These are phyloP conservation scores for Acheta domesticus DNA, from an alignment of 2,888 invertebrate species.

Conservation along the genomic window DNA sequence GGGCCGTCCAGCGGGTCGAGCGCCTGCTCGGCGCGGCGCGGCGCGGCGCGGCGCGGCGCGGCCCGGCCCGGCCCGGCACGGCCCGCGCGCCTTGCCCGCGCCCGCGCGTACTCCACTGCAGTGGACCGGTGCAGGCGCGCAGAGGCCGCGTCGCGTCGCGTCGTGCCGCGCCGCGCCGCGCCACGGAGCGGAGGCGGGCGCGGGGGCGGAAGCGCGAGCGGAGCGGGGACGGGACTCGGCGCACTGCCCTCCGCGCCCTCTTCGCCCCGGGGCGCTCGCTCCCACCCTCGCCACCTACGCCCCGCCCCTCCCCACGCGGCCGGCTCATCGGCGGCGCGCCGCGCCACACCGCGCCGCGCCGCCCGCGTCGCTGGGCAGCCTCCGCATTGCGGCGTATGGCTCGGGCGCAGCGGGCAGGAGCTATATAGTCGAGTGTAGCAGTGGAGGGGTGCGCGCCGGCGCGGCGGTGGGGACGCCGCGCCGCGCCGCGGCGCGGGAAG, in stretches of 20 bases:
- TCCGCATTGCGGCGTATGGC: conserved; percentile 33
- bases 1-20: background rate
- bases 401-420: background rate
- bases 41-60: background rate
- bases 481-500: background rate
- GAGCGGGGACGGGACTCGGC: too few relatives aligned
- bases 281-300: background rate
- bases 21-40: background rate
- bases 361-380: conserved; percentile 24
- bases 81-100: background rate
- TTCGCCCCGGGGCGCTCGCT: too few relatives aligned
- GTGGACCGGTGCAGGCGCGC: background rate
- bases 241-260: too few relatives aligned
- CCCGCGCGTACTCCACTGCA: background rate
- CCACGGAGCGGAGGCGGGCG: too few relatives aligned
- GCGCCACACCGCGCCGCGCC: background rate
- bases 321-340: conserved; percentile 18
- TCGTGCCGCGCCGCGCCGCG: background rate
- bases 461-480: conserved; percentile 10
- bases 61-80: too few relatives aligned
- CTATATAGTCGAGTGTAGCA: background rate
- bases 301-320: background rate
- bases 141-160: background rate
- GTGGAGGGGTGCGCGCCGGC: background rate
- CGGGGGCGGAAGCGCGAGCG: too few relatives aligned